Conservation (phyloP, 2,888 invertebrate species). For the Cataglyphis cursor region DNA sequence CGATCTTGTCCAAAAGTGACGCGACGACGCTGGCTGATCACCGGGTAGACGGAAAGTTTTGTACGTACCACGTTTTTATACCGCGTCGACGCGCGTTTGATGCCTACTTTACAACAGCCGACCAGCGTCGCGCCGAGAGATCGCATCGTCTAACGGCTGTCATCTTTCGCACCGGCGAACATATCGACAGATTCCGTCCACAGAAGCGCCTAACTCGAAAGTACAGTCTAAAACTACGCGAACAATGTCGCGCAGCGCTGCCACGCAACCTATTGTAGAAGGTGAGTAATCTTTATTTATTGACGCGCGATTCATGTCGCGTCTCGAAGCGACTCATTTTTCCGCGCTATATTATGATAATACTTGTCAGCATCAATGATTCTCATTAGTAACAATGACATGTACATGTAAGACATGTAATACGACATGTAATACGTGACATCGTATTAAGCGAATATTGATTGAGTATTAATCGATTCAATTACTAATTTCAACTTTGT, state of each 20-base stretch:
- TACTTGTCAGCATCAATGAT: slow-evolving; percentile 60
- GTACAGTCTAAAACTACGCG: slow-evolving; percentile 67
- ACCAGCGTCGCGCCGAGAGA: slow-evolving; percentile 45
- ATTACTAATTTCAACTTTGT: neutral
- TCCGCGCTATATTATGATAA: neutral
- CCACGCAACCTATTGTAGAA: slow-evolving; percentile 84
- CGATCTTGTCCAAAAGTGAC: neutral
- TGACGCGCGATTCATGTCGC: neutral
- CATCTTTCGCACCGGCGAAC: slow-evolving; percentile 63
- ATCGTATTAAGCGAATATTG: neutral
- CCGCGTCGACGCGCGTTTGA: slow-evolving; percentile 63
- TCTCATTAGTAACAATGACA: slow-evolving; percentile 61
- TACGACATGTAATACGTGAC: neutral
- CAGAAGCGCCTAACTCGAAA: slow-evolving; percentile 66
- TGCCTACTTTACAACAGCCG: slow-evolving; percentile 71
- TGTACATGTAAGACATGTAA: neutral
- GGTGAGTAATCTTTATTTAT: slow-evolving; percentile 75
- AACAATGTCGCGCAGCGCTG: slow-evolving; percentile 85
- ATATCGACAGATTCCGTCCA: slow-evolving; percentile 81
- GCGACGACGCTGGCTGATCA: slow-evolving; percentile 28
- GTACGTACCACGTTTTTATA: slow-evolving; percentile 70
- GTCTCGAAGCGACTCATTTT: neutral
- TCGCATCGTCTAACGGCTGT: slow-evolving; percentile 55
- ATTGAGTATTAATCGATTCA: neutral
- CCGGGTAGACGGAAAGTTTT: slow-evolving; percentile 63